phyloP scores from a whole-genome alignment of 2,888 invertebrate genomes.

The Scaptodrosophila latifasciaeformis region DNA sequence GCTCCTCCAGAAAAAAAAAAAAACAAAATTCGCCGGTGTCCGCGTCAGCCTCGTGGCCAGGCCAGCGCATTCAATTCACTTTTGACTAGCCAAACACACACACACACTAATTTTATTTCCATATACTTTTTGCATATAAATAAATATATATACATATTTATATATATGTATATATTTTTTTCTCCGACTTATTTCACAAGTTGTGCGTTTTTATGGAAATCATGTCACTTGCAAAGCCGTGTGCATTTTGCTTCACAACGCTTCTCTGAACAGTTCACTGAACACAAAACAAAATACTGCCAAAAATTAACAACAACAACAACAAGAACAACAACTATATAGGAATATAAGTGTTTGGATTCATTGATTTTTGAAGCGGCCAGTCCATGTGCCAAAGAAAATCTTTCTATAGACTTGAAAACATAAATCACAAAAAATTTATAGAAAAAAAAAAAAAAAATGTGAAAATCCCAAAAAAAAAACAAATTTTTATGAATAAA shows the following conservation, averaged over 20 bases:
- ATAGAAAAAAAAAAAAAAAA: too few species aligned
- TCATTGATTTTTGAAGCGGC: not conserved
- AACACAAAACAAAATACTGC: conserved; percentile 16
- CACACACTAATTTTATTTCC: not conserved
- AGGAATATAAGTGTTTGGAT: too few species aligned
- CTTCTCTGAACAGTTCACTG: not conserved
- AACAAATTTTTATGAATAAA: conserved; percentile 8
- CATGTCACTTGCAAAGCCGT: conserved; percentile 59
- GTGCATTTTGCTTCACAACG: not conserved
- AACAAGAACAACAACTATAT: conserved; percentile 19
- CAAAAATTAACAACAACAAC: conserved; percentile 22
- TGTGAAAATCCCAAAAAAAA: conserved; percentile 4
- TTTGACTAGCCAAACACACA: too few species aligned
- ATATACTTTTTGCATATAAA: not conserved
- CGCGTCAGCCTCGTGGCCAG: too few species aligned
- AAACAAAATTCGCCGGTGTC: too few species aligned
- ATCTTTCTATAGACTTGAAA: not conserved
- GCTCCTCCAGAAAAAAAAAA: too few species aligned
- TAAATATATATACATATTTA: not conserved
- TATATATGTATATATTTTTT: not conserved
- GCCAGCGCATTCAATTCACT: too few species aligned
- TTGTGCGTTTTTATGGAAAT: conserved; percentile 55
- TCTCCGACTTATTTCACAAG: too few species aligned
- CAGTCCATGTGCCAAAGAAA: too few species aligned
- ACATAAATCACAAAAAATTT: conserved; percentile 6